phyloP scores from a whole-genome alignment of 2,113 vertebrate species.

The Upupa epops region DNA sequence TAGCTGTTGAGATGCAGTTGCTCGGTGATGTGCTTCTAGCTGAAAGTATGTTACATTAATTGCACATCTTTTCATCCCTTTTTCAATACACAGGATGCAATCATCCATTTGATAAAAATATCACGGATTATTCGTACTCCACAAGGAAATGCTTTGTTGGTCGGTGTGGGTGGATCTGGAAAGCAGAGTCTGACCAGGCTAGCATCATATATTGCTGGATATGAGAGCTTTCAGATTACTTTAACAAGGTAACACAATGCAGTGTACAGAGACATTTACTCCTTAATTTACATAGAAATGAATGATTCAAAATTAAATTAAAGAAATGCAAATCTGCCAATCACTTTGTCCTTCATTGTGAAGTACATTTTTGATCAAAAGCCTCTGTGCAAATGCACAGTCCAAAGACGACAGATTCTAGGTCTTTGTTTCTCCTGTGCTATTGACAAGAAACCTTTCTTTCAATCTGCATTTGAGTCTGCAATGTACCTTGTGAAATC shows the following conservation, averaged over 20 bases:
- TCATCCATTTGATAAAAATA: conserved; percentile 84
- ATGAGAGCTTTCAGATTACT: conserved; percentile 83
- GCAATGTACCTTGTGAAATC: neutral
- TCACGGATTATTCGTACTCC: conserved; percentile 82
- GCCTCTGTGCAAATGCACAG: neutral
- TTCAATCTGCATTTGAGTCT: neutral
- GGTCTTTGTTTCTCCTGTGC: neutral
- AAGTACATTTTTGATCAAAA: neutral
- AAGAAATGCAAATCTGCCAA: neutral
- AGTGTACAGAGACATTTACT: neutral
- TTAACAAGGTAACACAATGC: conserved; percentile 76
- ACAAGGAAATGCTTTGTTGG: conserved; percentile 83
- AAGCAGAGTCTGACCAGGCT: conserved; percentile 85
- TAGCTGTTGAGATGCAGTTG: neutral
- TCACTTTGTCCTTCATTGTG: neutral
- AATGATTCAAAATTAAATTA: neutral
- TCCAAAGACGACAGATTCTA: neutral
- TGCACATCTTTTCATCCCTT: neutral
- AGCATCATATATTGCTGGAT: conserved; percentile 83
- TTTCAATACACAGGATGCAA: conserved; percentile 77
- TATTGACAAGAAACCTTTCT: neutral
- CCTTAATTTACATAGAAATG: neutral
- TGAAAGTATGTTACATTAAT: neutral
- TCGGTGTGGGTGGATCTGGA: conserved; percentile 86
- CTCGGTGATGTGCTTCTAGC: neutral